Evolutionary conservation across 2,113 vertebrate species (phyloP).

Genomic region (Antennarius striatus): DNA sequence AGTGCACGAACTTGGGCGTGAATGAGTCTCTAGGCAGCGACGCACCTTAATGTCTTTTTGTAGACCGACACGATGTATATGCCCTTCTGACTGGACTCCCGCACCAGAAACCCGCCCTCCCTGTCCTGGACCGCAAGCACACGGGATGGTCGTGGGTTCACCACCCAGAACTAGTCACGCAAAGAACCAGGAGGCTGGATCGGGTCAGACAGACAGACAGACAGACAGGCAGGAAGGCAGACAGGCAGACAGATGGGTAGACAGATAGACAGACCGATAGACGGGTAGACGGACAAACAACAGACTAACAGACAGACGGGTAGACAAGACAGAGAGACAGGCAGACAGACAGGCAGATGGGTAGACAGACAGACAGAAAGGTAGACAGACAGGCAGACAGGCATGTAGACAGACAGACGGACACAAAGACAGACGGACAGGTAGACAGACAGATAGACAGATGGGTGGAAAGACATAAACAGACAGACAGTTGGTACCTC

Average conservation of each 20-base stretch:
- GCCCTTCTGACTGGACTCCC: slow-evolving; percentile 87
- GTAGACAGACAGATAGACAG: background rate
- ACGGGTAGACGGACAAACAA: no score
- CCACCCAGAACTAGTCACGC: background rate
- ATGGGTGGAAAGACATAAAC: background rate
- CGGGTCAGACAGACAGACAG: background rate
- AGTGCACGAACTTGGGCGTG: background rate
- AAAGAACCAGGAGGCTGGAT: no score
- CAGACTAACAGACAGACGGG: no score
- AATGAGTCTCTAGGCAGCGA: background rate
- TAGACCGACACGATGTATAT: slow-evolving; percentile 86
- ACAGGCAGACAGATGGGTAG: slow-evolving; percentile 33
- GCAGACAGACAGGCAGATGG: no score
- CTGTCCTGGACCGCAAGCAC: slow-evolving; percentile 75
- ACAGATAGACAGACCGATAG: no score
- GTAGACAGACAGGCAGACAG: no score
- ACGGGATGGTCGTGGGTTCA: background rate
- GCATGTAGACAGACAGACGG: no score
- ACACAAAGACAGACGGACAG: no score
- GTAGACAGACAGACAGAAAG: no score
- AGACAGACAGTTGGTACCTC: slow-evolving; percentile 73
- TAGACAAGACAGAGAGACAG: slow-evolving; percentile 1
- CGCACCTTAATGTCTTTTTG: slow-evolving; percentile 78
- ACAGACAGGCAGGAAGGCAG: background rate
- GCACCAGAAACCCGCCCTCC: slow-evolving; percentile 88